Conservation (phyloP, 2,888 invertebrate species). For the Quadroppia sp. region DNA sequence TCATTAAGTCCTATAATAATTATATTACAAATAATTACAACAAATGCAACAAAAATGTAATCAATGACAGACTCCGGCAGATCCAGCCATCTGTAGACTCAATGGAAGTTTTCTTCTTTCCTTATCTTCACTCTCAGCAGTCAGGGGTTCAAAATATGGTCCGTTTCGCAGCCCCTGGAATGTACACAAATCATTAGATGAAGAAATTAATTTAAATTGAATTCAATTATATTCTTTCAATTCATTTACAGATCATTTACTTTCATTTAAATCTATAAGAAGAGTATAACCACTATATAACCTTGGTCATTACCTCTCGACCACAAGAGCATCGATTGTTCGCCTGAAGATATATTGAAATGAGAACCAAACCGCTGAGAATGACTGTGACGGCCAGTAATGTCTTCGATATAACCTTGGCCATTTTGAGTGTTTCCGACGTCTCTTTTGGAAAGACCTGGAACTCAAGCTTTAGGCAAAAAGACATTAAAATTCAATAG, state of each 20-base stretch:
- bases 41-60: slow-evolving; percentile 36
- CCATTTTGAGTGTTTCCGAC: slow-evolving; percentile 71
- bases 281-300: no score
- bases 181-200: no score
- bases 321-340: slow-evolving; percentile 63
- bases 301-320: slow-evolving; percentile 16
- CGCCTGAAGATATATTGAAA: slow-evolving; percentile 76
- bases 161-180: slow-evolving; percentile 35
- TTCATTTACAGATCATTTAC: not conserved
- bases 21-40: not conserved
- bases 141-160: slow-evolving; percentile 43
- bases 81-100: slow-evolving; percentile 41
- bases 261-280: not conserved
- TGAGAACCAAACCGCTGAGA: slow-evolving; percentile 74
- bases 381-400: slow-evolving; percentile 74
- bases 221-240: not conserved
- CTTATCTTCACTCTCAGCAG: slow-evolving; percentile 31
- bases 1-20: slow-evolving; percentile 55
- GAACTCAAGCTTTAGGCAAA: not conserved
- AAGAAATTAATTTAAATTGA: no score
- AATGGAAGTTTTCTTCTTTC: slow-evolving; percentile 38
- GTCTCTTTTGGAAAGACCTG: slow-evolving; percentile 53
- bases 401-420: slow-evolving; percentile 76
- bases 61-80: slow-evolving; percentile 39
- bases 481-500: not conserved